Conservation (phyloP, 1,140 invertebrate species). For the Asbolus verrucosus region DNA sequence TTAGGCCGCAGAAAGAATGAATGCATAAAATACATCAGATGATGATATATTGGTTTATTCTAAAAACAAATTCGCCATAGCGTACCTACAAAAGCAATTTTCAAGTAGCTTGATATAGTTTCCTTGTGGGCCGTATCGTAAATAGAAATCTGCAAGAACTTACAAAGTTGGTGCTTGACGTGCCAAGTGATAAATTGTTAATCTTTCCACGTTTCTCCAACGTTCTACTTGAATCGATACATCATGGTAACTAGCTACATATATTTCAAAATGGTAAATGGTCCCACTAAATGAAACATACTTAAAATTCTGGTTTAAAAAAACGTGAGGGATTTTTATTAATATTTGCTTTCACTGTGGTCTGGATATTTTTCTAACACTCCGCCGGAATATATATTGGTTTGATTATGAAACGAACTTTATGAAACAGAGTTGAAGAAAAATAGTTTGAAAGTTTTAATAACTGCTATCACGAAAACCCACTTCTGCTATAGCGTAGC, state of each 20-base stretch:
- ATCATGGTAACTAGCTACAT: slow-evolving; percentile 37
- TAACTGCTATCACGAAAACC: too few relatives aligned
- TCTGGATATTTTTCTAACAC: too few relatives aligned
- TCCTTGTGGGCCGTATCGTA: slow-evolving; percentile 33
- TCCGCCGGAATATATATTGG: too few relatives aligned
- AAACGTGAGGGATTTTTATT: slow-evolving; percentile 12
- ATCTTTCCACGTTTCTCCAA: slow-evolving; percentile 35
- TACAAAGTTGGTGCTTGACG: slow-evolving; percentile 43
- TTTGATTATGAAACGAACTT: too few relatives aligned
- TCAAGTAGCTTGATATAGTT: slow-evolving; percentile 10
- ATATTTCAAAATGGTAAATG: slow-evolving; percentile 38
- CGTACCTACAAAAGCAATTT: slow-evolving; percentile 25
- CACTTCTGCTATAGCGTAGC: too few relatives aligned
- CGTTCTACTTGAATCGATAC: slow-evolving; percentile 39
- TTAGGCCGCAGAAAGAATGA: too few relatives aligned
- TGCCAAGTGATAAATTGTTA: slow-evolving; percentile 47
- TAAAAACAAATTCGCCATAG: not conserved
- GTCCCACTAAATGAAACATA: slow-evolving; percentile 34
- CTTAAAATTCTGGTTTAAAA: slow-evolving; percentile 8
- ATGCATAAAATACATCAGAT: too few relatives aligned
- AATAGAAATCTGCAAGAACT: slow-evolving; percentile 44
- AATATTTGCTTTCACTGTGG: slow-evolving; percentile 14
- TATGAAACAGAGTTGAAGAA: too few relatives aligned
- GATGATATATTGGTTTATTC: slow-evolving; percentile 1
- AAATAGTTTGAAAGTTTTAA: too few relatives aligned